These are phyloP conservation scores for Molossus alvarezi DNA, from an alignment of 2,797 vertebrate genomes.

Conservation along the genomic window DNA sequence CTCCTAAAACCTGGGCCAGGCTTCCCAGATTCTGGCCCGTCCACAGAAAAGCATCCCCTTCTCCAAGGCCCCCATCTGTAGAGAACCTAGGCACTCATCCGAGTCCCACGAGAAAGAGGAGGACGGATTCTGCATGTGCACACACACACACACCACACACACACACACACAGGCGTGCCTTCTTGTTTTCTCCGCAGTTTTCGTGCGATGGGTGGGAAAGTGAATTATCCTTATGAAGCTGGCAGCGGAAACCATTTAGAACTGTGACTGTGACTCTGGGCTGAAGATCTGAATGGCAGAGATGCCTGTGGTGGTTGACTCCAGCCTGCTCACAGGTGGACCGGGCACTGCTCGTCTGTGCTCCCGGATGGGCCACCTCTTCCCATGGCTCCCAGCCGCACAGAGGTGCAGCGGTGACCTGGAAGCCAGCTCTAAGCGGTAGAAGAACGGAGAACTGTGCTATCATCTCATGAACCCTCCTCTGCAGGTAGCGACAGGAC, in stretches of 20 bases:
- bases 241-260: not conserved
- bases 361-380: too few species aligned
- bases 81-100: not conserved
- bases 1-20: not conserved
- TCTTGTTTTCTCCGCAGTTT: not conserved
- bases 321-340: not conserved
- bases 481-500: too few species aligned
- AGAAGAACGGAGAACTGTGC: too few species aligned
- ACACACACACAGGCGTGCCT: fast-evolving
- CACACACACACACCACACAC: too few species aligned
- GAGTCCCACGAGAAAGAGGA: not conserved
- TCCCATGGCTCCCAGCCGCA: fast-evolving
- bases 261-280: not conserved
- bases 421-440: not conserved
- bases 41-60: too few species aligned
- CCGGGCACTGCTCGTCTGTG: fast-evolving
- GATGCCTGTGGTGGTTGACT: not conserved
- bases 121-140: too few species aligned
- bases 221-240: not conserved
- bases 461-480: not conserved
- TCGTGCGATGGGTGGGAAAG: too few species aligned
- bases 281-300: not conserved
- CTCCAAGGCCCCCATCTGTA: not conserved
- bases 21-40: too few species aligned
- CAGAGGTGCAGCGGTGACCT: not conserved